Conservation (phyloP, 2,888 invertebrate genomes). For the Amiota mariae region DNA sequence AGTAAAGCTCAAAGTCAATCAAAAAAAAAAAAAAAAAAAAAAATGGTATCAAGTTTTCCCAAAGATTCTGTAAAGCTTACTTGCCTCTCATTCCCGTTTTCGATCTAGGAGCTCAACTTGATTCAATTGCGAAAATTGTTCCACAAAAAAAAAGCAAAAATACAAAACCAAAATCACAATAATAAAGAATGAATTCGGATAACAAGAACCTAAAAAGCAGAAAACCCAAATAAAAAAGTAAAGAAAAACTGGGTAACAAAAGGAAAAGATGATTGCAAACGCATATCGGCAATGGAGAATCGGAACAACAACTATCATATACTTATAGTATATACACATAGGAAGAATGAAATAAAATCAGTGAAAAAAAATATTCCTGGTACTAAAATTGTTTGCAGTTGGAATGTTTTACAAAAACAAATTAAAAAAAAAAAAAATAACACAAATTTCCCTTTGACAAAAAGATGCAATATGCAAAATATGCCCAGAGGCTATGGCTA, state of each 20-base stretch:
- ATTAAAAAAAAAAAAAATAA: slow-evolving; percentile 34
- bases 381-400: slow-evolving; percentile 25
- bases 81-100: slow-evolving; percentile 74
- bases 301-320: neutral
- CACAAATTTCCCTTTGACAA: slow-evolving; percentile 53
- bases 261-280: slow-evolving; percentile 11
- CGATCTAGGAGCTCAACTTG: slow-evolving; percentile 74
- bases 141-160: slow-evolving; percentile 63
- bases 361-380: neutral
- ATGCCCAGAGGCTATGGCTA: neutral
- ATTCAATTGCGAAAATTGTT: slow-evolving; percentile 73
- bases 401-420: slow-evolving; percentile 64
- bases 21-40: slow-evolving; percentile 38
- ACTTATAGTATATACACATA: neutral
- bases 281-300: slow-evolving; percentile 27
- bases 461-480: neutral
- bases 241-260: neutral
- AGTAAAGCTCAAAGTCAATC: slow-evolving; percentile 42
- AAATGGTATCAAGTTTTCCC: slow-evolving; percentile 73
- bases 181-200: slow-evolving; percentile 24
- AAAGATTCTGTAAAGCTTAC: slow-evolving; percentile 73
- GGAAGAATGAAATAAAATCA: slow-evolving; percentile 24
- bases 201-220: slow-evolving; percentile 6
- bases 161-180: slow-evolving; percentile 33
- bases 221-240: slow-evolving; percentile 19